Evolutionary conservation across 2,113 vertebrate genomes (phyloP).

Genomic region (Meles meles): DNA sequence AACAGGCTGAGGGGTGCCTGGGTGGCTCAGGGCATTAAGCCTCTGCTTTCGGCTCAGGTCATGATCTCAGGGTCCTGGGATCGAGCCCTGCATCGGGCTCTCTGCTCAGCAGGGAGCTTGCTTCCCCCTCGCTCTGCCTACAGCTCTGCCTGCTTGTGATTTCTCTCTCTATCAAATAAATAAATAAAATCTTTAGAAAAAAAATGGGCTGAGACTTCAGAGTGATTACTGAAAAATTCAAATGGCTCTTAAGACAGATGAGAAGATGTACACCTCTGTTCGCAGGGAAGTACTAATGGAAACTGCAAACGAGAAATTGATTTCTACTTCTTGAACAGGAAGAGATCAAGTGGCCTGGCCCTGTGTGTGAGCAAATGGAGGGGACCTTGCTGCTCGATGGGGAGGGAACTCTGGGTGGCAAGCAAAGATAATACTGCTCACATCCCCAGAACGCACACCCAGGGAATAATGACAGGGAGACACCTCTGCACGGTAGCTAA

Average conservation of each 20-base stretch:
- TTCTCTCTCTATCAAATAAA: no score
- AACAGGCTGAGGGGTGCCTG: neutral
- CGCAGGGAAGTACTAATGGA: neutral
- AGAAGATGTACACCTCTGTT: neutral
- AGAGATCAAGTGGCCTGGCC: neutral
- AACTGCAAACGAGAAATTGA: neutral
- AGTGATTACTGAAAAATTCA: neutral
- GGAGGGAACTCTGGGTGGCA: neutral
- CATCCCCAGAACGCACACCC: neutral
- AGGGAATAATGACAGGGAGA: neutral
- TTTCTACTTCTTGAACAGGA: neutral
- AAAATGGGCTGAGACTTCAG: neutral
- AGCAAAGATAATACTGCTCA: neutral
- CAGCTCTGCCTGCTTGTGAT: no score
- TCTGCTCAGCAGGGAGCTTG: no score
- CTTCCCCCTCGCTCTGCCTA: no score
- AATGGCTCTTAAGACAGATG: neutral
- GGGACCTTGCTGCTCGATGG: neutral
- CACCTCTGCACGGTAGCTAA: neutral
- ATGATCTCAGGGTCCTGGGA: no score
- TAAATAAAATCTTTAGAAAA: neutral
- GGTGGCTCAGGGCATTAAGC: no score
- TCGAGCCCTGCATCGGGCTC: no score
- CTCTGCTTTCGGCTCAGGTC: no score
- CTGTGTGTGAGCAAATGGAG: neutral